Conservation (phyloP, 2,797 vertebrate species). For the Gobionotothen gibberifrons region DNA sequence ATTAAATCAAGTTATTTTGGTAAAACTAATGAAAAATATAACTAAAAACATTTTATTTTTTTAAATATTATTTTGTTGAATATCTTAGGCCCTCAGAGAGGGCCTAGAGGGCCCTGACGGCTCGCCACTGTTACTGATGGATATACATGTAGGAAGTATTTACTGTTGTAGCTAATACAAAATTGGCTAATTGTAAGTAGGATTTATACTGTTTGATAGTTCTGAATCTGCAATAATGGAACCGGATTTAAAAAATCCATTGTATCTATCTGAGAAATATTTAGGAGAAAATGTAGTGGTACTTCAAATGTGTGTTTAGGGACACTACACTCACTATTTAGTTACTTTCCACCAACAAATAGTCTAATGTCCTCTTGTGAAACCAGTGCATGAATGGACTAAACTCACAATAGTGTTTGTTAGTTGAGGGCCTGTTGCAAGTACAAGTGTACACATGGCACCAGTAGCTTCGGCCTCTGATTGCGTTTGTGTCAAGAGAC, state of each 20-base stretch:
- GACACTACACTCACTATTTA: not conserved
- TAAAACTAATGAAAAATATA: too few species aligned
- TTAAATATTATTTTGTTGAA: too few species aligned
- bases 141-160: not conserved
- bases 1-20: too few species aligned
- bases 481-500: conserved; percentile 67
- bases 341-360: not conserved
- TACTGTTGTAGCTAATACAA: not conserved
- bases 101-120: too few species aligned
- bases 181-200: not conserved
- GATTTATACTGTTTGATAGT: not conserved
- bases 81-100: too few species aligned
- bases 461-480: conserved; percentile 39
- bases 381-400: not conserved
- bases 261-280: not conserved
- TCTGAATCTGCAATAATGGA: not conserved
- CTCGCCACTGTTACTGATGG: not conserved
- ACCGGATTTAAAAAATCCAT: not conserved
- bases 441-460: conserved; percentile 29
- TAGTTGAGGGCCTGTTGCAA: conserved; percentile 16
- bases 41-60: too few species aligned
- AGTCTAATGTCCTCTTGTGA: not conserved
- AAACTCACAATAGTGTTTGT: conserved; percentile 12
- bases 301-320: not conserved
- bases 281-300: not conserved